Evolutionary conservation across 2,113 vertebrate species (phyloP).

Genomic region (Merops nubicus): DNA sequence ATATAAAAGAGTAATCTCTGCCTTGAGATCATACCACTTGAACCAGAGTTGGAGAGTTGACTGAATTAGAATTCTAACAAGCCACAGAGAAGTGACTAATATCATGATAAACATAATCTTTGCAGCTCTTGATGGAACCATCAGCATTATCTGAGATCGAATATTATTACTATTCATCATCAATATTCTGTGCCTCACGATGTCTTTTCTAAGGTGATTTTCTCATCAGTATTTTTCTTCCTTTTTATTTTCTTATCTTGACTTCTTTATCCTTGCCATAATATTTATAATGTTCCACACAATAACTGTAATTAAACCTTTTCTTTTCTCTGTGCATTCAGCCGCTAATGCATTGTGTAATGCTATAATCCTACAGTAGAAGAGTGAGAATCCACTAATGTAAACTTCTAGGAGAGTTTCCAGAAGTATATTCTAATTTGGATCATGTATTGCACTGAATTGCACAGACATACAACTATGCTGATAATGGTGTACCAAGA

Average conservation of each 20-base stretch:
- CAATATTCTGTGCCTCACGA: constrained; percentile 12
- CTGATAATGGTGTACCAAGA: not conserved
- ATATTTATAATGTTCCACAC: constrained; percentile 1
- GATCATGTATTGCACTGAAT: constrained; percentile 7
- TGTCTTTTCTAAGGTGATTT: constrained; percentile 34
- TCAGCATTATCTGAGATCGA: not conserved
- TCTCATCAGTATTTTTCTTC: not conserved
- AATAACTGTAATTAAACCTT: constrained; percentile 33
- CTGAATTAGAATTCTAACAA: constrained; percentile 15
- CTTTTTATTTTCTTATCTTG: not conserved
- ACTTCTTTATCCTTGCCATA: constrained; percentile 21
- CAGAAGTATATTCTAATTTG: constrained; percentile 13
- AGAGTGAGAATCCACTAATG: not conserved
- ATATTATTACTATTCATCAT: constrained; percentile 39
- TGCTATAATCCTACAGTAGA: not conserved
- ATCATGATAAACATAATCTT: not conserved
- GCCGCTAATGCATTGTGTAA: not conserved
- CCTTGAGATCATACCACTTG: not conserved
- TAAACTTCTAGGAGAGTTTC: constrained; percentile 18
- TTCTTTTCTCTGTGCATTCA: not conserved
- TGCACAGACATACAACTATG: not conserved
- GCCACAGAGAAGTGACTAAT: not conserved
- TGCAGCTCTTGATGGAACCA: constrained; percentile 16
- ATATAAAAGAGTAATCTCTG: not conserved
- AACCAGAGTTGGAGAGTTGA: not conserved